Evolutionary conservation across 2,888 invertebrate species (phyloP).

Genomic region (Yponomeuta sedellus): DNA sequence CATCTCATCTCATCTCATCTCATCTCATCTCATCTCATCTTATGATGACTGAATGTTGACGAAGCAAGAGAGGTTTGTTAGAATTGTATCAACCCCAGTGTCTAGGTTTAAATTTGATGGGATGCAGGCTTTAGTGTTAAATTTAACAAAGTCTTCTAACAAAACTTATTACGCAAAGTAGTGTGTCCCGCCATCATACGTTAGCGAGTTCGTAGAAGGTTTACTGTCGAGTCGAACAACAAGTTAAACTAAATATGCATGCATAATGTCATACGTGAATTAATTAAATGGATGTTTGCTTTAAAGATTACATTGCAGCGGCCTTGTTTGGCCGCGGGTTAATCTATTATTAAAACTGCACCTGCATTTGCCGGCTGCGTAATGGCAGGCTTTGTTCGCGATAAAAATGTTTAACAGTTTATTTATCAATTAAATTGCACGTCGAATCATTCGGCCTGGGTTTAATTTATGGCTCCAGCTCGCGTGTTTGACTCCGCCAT

Average conservation of each 20-base stretch:
- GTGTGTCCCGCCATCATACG: conserved; percentile 1
- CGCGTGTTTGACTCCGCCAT: conserved; percentile 1
- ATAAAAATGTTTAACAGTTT: conserved; percentile 1
- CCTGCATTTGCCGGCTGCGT: conserved; percentile 34
- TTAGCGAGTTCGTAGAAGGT: neutral
- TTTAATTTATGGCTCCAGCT: neutral
- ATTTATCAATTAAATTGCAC: conserved; percentile 3
- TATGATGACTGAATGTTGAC: too few relatives aligned
- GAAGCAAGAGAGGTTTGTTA: too few relatives aligned
- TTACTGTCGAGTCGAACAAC: conserved; percentile 5
- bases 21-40: too few relatives aligned
- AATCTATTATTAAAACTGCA: conserved; percentile 61
- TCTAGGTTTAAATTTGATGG: too few relatives aligned
- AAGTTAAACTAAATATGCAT: conserved; percentile 11
- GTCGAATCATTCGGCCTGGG: neutral
- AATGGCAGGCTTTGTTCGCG: conserved; percentile 1
- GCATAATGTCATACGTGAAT: conserved; percentile 28
- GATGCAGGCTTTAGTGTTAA: neutral
- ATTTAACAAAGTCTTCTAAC: neutral
- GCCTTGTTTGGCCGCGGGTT: conserved; percentile 46
- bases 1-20: too few relatives aligned
- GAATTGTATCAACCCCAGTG: neutral
- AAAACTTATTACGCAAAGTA: neutral
- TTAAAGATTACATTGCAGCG: conserved; percentile 50
- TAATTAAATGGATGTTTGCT: conserved; percentile 63